Percentiles rank a stretch among this genome's conserved stretches.
Conservation (phyloP, 2,113 vertebrate genomes). For the Recurvirostra avosetta region DNA sequence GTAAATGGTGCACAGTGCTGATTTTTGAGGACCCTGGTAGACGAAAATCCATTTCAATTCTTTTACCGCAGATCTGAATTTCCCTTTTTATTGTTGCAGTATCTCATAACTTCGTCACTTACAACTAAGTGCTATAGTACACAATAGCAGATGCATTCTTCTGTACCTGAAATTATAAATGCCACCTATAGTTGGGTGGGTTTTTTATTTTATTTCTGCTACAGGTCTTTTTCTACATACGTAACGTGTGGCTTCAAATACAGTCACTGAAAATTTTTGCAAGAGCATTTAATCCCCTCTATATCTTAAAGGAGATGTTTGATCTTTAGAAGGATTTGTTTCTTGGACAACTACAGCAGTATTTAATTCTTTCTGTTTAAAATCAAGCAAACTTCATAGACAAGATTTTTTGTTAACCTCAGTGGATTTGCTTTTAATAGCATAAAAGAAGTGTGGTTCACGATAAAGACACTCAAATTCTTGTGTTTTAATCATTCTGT, state of each 20-base stretch:
- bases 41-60: neutral
- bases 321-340: conserved; percentile 34
- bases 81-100: neutral
- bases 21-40: neutral
- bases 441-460: neutral
- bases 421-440: conserved; percentile 18
- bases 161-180: neutral
- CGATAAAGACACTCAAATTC: neutral
- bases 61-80: conserved; percentile 24
- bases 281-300: conserved; percentile 2
- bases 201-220: neutral
- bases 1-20: neutral
- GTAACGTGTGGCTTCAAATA: conserved; percentile 9
- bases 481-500: conserved; percentile 3
- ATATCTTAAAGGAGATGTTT: conserved; percentile 27
- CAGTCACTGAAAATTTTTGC: neutral
- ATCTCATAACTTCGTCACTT: neutral
- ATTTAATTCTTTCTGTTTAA: conserved; percentile 40
- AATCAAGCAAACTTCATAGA: conserved; percentile 7
- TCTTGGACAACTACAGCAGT: neutral
- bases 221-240: neutral
- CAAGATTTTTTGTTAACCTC: conserved; percentile 4
- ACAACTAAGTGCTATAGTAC: neutral
- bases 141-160: neutral
- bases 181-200: neutral